These are phyloP conservation scores for Polydrusus tereticollis DNA, from an alignment of 2,888 invertebrate species.

Conservation along the genomic window DNA sequence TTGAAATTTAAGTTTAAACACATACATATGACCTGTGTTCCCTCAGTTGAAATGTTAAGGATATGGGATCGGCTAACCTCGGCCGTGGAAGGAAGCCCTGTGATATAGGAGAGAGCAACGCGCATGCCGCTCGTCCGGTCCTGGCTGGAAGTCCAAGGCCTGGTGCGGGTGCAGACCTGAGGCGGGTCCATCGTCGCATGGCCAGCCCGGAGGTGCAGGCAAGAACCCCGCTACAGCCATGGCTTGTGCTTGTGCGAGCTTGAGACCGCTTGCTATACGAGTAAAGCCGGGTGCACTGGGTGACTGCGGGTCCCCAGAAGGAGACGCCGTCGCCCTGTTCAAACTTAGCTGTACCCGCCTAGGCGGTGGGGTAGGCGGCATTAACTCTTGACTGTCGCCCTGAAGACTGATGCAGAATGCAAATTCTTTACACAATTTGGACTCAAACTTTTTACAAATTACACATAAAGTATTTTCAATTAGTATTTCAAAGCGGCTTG, in stretches of 20 bases:
- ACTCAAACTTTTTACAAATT: neutral
- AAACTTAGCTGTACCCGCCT: slow-evolving; percentile 67
- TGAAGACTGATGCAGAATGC: slow-evolving; percentile 67
- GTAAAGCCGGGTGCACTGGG: slow-evolving; percentile 67
- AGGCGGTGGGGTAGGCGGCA: slow-evolving; percentile 73
- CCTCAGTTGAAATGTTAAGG: slow-evolving; percentile 19
- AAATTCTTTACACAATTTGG: slow-evolving; percentile 29
- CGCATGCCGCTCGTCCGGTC: slow-evolving; percentile 63
- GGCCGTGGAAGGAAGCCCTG: slow-evolving; percentile 76
- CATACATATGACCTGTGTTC: no score
- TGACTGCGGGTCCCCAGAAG: slow-evolving; percentile 59
- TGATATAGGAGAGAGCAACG: slow-evolving; percentile 68
- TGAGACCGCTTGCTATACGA: slow-evolving; percentile 78
- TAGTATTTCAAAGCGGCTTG: no score
- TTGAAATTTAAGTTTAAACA: no score
- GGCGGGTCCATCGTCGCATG: slow-evolving; percentile 47
- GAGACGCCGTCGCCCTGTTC: slow-evolving; percentile 38
- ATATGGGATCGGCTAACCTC: slow-evolving; percentile 69
- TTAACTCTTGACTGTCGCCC: slow-evolving; percentile 74
- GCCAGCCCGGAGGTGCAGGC: slow-evolving; percentile 66
- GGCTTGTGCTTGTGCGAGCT: slow-evolving; percentile 79
- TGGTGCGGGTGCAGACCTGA: slow-evolving; percentile 50
- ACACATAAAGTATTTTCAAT: no score
- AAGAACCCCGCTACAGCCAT: slow-evolving; percentile 79
- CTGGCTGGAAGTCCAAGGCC: slow-evolving; percentile 55